phyloP scores from a whole-genome alignment of 2,888 invertebrate genomes.

The Dynastes grantii region DNA sequence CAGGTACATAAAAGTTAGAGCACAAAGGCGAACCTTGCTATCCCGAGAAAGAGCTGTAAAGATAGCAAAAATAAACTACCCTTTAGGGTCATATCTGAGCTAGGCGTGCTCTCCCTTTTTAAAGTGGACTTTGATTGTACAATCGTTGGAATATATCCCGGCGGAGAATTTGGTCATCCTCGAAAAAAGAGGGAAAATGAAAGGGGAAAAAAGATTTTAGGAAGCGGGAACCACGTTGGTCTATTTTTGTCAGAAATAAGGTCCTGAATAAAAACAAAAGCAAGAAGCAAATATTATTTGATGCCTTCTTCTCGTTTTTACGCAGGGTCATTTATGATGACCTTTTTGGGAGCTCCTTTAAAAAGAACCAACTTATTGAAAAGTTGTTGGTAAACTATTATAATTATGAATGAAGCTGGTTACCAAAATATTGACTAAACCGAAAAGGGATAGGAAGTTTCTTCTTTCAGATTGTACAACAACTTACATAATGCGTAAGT shows the following conservation, averaged over 20 bases:
- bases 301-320: no score
- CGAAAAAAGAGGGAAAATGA: conserved; percentile 18
- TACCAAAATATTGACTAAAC: no score
- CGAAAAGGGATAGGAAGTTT: no score
- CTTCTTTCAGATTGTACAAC: no score
- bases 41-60: conserved; percentile 9
- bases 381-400: no score
- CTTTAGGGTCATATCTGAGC: conserved; percentile 40
- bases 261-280: neutral
- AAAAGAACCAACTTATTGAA: no score
- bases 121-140: conserved; percentile 35
- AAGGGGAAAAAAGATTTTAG: conserved; percentile 21
- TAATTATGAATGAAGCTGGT: no score
- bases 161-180: conserved; percentile 27
- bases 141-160: conserved; percentile 44
- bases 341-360: no score
- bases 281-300: neutral
- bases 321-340: no score
- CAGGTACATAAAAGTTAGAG: conserved; percentile 10
- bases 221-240: neutral
- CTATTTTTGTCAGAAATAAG: neutral
- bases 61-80: conserved; percentile 46
- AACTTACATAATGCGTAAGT: no score
- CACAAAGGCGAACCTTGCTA: conserved; percentile 18
- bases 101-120: conserved; percentile 25